Conservation (phyloP, 2,888 invertebrate genomes). For the Malthinus seriepunctatus region DNA sequence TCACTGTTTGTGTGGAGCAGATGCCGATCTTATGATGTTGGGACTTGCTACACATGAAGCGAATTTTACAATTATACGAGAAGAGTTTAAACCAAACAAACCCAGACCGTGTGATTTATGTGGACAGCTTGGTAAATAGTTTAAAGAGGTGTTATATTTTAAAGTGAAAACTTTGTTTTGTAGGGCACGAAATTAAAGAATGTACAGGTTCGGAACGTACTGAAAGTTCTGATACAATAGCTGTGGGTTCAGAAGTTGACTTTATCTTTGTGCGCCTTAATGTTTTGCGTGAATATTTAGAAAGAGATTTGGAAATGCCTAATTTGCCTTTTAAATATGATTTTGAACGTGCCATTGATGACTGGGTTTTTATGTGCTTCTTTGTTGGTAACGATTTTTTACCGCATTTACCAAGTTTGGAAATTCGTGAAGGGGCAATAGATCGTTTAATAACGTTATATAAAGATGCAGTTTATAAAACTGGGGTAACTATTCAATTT, state of each 20-base stretch:
- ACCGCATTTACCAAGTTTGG: conserved; percentile 96
- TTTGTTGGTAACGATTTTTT: conserved; percentile 99
- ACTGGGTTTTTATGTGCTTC: conserved; percentile 99
- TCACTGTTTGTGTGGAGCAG: conserved; percentile 97
- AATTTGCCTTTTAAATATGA: conserved; percentile 93
- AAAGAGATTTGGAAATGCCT: conserved; percentile 86
- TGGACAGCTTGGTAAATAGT: conserved; percentile 68
- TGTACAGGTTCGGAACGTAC: conserved; percentile 71
- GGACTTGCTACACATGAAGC: conserved; percentile 98
- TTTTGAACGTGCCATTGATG: conserved; percentile 94
- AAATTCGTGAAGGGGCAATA: conserved; percentile 96
- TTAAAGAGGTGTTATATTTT: neutral
- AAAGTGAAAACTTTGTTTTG: conserved; percentile 28
- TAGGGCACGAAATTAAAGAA: conserved; percentile 93
- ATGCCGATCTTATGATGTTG: conserved; percentile 97
- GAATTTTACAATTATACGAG: conserved; percentile 97
- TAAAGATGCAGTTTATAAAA: conserved; percentile 91
- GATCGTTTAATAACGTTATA: conserved; percentile 91
- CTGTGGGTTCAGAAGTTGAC: conserved; percentile 75
- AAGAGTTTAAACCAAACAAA: conserved; percentile 98
- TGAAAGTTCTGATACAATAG: conserved; percentile 57
- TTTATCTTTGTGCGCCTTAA: conserved; percentile 94
- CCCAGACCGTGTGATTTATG: conserved; percentile 96
- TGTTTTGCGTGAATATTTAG: conserved; percentile 92
- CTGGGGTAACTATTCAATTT: conserved; percentile 65